Conservation (phyloP, 2,113 vertebrate species). For the Heterocephalus glaber region DNA sequence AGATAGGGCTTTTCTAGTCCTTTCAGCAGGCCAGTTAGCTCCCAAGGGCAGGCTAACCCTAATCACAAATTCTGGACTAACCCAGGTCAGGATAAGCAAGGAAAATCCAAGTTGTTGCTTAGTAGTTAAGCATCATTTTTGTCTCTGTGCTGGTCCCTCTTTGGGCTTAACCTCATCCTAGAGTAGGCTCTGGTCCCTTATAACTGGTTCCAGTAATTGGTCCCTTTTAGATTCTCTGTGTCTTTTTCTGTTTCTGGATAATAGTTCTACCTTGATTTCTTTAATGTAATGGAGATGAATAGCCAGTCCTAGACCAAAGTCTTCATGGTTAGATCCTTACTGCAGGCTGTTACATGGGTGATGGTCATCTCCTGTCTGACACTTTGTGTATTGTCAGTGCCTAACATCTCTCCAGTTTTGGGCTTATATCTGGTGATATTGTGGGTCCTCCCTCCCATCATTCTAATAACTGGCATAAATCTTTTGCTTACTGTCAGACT, state of each 20-base stretch:
- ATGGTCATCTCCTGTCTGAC: background rate
- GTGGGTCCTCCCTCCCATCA: background rate
- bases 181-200: background rate
- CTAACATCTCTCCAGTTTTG: background rate
- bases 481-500: background rate
- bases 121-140: background rate
- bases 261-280: background rate
- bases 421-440: background rate
- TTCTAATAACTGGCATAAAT: background rate
- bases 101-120: background rate
- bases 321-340: background rate
- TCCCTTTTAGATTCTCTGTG: background rate
- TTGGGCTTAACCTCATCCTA: background rate
- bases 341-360: background rate
- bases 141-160: background rate
- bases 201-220: background rate
- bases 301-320: background rate
- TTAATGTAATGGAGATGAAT: background rate
- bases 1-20: background rate
- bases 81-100: background rate
- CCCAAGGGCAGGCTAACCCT: background rate
- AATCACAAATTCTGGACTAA: background rate
- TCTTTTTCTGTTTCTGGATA: conserved; percentile 2
- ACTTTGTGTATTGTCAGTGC: background rate
- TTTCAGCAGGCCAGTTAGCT: background rate